Evolutionary conservation across 2,888 invertebrate genomes (phyloP), one percentile per base, ranked within the genome.

Genomic region (Elmis aenea): DNA sequence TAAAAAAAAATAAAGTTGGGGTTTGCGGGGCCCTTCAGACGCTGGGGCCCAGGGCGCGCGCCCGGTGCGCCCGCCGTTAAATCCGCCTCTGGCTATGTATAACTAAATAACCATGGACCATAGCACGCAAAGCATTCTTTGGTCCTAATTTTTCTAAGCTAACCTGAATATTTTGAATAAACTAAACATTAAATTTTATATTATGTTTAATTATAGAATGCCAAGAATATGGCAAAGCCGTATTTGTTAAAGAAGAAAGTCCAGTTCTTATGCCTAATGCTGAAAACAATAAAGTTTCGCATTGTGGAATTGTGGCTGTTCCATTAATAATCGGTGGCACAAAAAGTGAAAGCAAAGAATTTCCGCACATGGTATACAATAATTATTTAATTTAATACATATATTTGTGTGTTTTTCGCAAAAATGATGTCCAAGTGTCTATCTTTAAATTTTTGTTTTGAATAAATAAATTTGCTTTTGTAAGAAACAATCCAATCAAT

Each of bases 331-430:
- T 68, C 20, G 68, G 68, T 3, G 70, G 69, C 2, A 39, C 42
- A 2, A 55, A 56, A 38, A 64, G 65, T 4, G 52, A 50, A 12
- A 49, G 44, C 8, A 59, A 54, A 30, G 64, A 77, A 39, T 79
- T 74, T 52, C 78, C 78, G 2, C 78, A 79, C 40, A 77, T 77
- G 77, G 75, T 46, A 29, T 26, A 13, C 2, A 9, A 26, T 1
- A 26, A 2, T 21, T 21, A 21, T 9, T 9, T 2, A 10, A 5
- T 9, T 5, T 21, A 9, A n/a, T n/a, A n/a, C n/a, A n/a, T n/a
- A n/a, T n/a, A n/a, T n/a, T n/a, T n/a, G n/a, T n/a, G n/a, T n/a
- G n/a, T n/a, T 13, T 6, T 20, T 16, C 2, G 15, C 3, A 3
- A 24, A 3, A 2, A 9, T 8, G 9, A 9, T n/a, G 13, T 26